Base-by-base conservation (phyloP, 2,113 vertebrate genomes). In the Limnothrissa miodon region DNA sequence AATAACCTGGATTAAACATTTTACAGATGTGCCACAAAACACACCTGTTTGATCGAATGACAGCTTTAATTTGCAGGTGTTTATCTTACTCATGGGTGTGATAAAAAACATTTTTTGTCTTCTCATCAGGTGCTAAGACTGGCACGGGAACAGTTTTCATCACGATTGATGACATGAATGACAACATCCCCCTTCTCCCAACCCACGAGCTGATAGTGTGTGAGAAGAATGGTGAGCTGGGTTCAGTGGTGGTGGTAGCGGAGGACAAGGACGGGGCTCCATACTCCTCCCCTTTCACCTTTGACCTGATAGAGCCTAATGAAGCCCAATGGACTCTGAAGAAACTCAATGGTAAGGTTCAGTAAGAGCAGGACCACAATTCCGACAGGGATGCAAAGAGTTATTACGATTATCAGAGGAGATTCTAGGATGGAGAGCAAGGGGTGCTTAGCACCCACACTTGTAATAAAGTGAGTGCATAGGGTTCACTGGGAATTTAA, bases 61-160 rank as follows among this genome's bases (percentile, higher is more conserved):
- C n/a, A n/a, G n/a, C n/a, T n/a, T n/a, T n/a, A n/a, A n/a, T n/a
- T n/a, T n/a, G n/a, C n/a, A n/a, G n/a, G n/a, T n/a, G n/a, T n/a
- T n/a, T n/a, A n/a, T n/a, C n/a, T n/a, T n/a, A n/a, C n/a, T 42
- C 42, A 42, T 42, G 42, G 42, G 42, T 42, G 42, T n/a, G n/a
- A n/a, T n/a, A n/a, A n/a, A n/a, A n/a, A n/a, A n/a, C 42, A 42
- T 42, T 42, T 42, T 42, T 42, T 42, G n/a, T n/a, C n/a, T 44
- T 78, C 25, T 59, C n/a, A 0, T 0, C 85, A 98, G 97, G 78
- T 88, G 88, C 92, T 11, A 96, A 96, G 88, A 93, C 95, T 1
- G 95, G 96, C 80, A 96, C 93, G 2, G 97, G 97, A 80, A 97
- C 93, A 5, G 87, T 98, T 39, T 90, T 96, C 10, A 88, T 98